phyloP scores from a whole-genome alignment of 1,140 invertebrate species.

The Drosophila athabasca region DNA sequence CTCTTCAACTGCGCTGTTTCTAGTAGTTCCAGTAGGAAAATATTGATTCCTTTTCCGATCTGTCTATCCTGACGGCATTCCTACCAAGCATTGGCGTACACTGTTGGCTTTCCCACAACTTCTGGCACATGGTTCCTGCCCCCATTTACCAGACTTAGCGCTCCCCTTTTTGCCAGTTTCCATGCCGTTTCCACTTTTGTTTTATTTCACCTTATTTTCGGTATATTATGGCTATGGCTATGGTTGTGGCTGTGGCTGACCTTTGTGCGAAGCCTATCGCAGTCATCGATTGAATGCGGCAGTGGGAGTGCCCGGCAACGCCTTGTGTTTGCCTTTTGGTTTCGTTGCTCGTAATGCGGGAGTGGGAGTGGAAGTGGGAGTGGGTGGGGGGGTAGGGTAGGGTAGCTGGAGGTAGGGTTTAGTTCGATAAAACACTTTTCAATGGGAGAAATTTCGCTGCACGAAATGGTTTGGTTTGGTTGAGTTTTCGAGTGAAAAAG shows the following conservation, averaged over 20 bases:
- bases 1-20: no score
- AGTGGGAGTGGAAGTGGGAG: not conserved
- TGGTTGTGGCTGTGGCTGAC: constrained; percentile 58
- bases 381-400: constrained; percentile 1
- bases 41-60: no score
- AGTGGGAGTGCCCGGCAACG: constrained; percentile 64
- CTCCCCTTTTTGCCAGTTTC: constrained; percentile 32
- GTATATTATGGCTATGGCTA: constrained; percentile 33
- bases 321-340: constrained; percentile 66
- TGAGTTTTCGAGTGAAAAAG: not conserved
- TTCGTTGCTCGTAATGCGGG: constrained; percentile 35
- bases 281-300: constrained; percentile 64
- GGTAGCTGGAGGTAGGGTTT: not conserved
- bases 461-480: constrained; percentile 6
- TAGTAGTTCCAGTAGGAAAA: no score
- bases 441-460: constrained; percentile 29
- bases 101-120: constrained; percentile 12
- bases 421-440: not conserved
- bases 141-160: constrained; percentile 37
- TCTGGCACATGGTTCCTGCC: constrained; percentile 22
- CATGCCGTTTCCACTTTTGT: constrained; percentile 53
- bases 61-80: no score
- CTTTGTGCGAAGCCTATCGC: constrained; percentile 63
- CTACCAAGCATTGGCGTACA: not conserved
- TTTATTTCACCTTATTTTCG: constrained; percentile 46